Percentiles rank a stretch among this genome's conserved stretches.
phyloP scores from a whole-genome alignment of 2,888 invertebrate genomes.

The Xestia ashworthii region DNA sequence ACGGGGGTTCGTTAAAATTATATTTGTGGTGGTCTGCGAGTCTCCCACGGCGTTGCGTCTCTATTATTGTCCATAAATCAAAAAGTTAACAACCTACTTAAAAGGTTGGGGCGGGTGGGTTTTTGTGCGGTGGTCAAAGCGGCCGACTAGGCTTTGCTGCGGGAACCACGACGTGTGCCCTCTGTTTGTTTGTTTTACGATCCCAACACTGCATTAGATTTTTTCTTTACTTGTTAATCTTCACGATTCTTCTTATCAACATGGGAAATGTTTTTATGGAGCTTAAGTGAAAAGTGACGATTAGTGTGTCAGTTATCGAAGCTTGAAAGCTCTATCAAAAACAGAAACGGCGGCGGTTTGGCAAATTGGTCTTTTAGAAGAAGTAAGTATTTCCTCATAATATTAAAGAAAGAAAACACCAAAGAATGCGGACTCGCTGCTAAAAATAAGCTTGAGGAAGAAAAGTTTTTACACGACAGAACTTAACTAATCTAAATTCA shows the following conservation, averaged over 20 bases:
- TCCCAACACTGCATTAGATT: slow-evolving; percentile 89
- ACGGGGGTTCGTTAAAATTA: slow-evolving; percentile 89
- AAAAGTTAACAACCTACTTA: slow-evolving; percentile 91
- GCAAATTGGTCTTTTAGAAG: background rate
- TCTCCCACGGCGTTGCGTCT: slow-evolving; percentile 90
- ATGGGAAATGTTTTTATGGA: slow-evolving; percentile 72
- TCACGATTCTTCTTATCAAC: slow-evolving; percentile 86
- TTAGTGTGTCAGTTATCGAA: slow-evolving; percentile 36
- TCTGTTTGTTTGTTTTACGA: slow-evolving; percentile 89
- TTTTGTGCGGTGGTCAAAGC: slow-evolving; percentile 89
- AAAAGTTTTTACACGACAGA: slow-evolving; percentile 24
- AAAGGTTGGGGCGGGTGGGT: slow-evolving; percentile 88
- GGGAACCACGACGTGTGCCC: slow-evolving; percentile 81
- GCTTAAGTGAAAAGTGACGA: slow-evolving; percentile 70
- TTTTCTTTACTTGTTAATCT: slow-evolving; percentile 86
- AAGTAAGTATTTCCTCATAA: slow-evolving; percentile 3
- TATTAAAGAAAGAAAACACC: background rate
- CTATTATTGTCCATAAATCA: slow-evolving; percentile 91
- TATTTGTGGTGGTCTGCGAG: slow-evolving; percentile 86
- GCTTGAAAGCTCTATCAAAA: slow-evolving; percentile 16
- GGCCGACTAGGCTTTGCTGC: slow-evolving; percentile 83
- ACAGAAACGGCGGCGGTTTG: background rate
- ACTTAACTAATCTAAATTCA: slow-evolving; percentile 80
- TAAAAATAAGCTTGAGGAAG: slow-evolving; percentile 26
- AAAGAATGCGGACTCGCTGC: background rate